Percentiles rank a stretch among this genome's conserved stretches.
phyloP scores from a whole-genome alignment of 2,113 vertebrate genomes.

The Phylloscopus trochilus region DNA sequence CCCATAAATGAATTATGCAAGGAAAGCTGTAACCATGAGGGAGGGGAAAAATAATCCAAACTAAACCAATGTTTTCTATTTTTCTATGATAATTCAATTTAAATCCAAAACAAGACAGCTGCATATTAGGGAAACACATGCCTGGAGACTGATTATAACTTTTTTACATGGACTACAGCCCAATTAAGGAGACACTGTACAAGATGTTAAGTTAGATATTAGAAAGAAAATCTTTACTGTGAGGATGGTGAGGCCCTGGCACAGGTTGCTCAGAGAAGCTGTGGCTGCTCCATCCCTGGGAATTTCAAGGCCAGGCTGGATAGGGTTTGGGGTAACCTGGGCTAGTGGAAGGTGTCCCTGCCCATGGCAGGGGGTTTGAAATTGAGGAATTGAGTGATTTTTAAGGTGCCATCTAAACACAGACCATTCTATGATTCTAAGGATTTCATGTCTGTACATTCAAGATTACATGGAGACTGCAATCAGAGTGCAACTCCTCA shows the following conservation, averaged over 20 bases:
- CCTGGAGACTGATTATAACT: background rate
- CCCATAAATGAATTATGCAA: background rate
- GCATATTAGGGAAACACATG: background rate
- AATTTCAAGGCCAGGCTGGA: background rate
- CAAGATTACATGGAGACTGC: background rate
- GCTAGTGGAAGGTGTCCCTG: background rate
- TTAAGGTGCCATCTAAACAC: background rate
- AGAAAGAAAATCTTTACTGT: background rate
- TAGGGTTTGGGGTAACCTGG: background rate
- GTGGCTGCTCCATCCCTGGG: background rate
- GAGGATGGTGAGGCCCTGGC: background rate
- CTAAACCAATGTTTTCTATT: background rate
- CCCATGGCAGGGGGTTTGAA: rapidly evolving
- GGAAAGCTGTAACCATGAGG: background rate
- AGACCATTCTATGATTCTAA: background rate
- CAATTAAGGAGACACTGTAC: background rate
- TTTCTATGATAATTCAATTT: background rate
- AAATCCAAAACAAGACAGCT: background rate
- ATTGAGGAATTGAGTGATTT: background rate
- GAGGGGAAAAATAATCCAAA: background rate
- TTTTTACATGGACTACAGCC: background rate
- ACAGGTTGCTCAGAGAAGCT: background rate
- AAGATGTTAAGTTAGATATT: background rate
- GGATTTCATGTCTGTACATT: background rate
- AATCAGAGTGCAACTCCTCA: background rate